These are phyloP conservation scores for Gasteruption jaculator DNA, from an alignment of 2,888 invertebrate species.

Conservation along the genomic window DNA sequence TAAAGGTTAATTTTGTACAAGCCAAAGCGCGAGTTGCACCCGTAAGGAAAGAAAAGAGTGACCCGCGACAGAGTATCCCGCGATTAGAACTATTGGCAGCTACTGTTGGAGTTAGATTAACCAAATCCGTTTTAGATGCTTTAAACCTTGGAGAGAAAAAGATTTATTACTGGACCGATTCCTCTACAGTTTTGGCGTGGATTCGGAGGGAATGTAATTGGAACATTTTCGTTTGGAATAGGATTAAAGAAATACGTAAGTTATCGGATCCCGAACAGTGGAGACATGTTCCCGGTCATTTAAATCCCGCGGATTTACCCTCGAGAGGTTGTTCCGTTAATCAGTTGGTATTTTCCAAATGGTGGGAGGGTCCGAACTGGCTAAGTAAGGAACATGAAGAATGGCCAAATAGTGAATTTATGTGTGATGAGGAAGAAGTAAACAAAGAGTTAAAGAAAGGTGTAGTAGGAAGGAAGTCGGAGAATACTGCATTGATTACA, in stretches of 20 bases:
- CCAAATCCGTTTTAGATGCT: background rate
- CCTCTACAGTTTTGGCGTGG: constrained; percentile 29
- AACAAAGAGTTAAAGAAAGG: background rate
- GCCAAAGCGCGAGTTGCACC: constrained; percentile 6
- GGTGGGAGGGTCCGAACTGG: constrained; percentile 34
- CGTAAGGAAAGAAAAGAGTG: background rate
- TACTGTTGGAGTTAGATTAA: constrained; percentile 1
- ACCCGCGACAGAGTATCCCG: too few species aligned
- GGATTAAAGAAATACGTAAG: constrained; percentile 27
- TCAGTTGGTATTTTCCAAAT: constrained; percentile 29
- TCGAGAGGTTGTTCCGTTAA: constrained; percentile 33
- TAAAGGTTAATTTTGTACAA: constrained; percentile 4
- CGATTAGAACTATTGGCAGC: constrained; percentile 14
- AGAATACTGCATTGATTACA: too few species aligned
- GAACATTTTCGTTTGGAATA: constrained; percentile 13
- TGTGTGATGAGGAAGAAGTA: background rate
- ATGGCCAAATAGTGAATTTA: background rate
- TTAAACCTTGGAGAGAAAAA: background rate
- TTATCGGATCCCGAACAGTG: constrained; percentile 21
- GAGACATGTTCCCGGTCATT: constrained; percentile 33
- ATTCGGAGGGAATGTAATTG: constrained; percentile 22
- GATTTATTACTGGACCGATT: constrained; percentile 23
- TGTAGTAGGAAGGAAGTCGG: too few species aligned
- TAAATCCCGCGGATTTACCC: constrained; percentile 39
- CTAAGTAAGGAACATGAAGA: background rate